Conservation (phyloP, 2,113 vertebrate genomes). For the Mobula hypostoma region DNA sequence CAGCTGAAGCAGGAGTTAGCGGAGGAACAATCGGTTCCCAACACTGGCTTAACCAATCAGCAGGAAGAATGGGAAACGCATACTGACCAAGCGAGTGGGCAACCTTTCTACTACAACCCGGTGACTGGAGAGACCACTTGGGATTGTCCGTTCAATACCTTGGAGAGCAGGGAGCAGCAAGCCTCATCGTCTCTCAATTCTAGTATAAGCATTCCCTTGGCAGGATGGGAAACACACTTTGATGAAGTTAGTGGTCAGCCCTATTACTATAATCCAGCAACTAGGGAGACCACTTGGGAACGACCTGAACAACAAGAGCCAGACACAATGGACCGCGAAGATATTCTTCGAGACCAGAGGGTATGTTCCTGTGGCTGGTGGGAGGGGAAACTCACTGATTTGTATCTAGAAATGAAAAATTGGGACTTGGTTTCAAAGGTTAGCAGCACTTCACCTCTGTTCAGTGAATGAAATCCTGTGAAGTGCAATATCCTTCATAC, state of each 20-base stretch:
- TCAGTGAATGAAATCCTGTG: not conserved
- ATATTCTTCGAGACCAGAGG: conserved; percentile 46
- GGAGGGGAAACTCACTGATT: not conserved
- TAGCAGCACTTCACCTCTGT: not conserved
- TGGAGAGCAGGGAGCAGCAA: conserved; percentile 37
- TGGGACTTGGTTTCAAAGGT: not conserved
- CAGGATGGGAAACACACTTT: conserved; percentile 72
- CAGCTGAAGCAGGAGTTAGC: not conserved
- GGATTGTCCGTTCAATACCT: conserved; percentile 70
- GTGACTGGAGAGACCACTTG: conserved; percentile 77
- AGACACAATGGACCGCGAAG: conserved; percentile 44
- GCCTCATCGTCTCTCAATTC: conserved; percentile 41
- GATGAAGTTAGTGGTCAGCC: conserved; percentile 70
- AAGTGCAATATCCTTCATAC: not conserved
- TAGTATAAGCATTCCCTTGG: conserved; percentile 39
- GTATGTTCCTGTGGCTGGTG: conserved; percentile 46
- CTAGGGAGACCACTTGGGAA: conserved; percentile 85
- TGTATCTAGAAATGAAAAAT: not conserved
- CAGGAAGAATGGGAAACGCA: conserved; percentile 75
- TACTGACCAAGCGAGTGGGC: conserved; percentile 70
- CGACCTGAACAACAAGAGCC: conserved; percentile 53
- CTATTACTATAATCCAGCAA: conserved; percentile 80
- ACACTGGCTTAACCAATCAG: conserved; percentile 43
- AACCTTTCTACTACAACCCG: conserved; percentile 78
- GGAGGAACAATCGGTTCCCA: not conserved